phyloP scores from a whole-genome alignment of 2,888 invertebrate genomes.

The Nomada lathburiana region DNA sequence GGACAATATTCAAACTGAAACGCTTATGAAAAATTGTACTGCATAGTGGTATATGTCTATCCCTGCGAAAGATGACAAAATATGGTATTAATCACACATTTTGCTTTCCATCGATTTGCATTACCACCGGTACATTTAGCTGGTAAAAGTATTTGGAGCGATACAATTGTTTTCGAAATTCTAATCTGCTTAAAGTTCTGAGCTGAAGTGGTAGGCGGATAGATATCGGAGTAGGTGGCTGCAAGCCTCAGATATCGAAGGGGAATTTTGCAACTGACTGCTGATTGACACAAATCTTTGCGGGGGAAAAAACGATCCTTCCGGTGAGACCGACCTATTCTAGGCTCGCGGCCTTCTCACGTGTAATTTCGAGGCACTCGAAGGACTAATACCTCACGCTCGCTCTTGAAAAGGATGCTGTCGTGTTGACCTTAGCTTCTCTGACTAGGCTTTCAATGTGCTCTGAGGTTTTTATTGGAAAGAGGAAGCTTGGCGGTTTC shows the following conservation, averaged over 20 bases:
- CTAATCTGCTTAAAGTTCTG: no score
- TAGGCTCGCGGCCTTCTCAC: slow-evolving; percentile 16
- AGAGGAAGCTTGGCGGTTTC: not conserved
- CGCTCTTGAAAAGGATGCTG: not conserved
- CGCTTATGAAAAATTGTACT: no score
- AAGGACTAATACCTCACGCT: slow-evolving; percentile 50
- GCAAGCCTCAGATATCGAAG: slow-evolving; percentile 65
- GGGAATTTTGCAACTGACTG: slow-evolving; percentile 54
- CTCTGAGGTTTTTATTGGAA: not conserved
- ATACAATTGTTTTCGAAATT: no score
- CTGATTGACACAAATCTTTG: slow-evolving; percentile 71
- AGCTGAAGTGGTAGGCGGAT: slow-evolving; percentile 33
- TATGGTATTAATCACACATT: no score
- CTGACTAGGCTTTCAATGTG: not conserved
- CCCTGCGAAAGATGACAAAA: no score
- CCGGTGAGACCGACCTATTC: slow-evolving; percentile 49
- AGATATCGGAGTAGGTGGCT: slow-evolving; percentile 50
- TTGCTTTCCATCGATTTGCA: no score
- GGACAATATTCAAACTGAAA: no score
- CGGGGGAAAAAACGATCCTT: slow-evolving; percentile 61
- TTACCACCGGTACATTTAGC: no score
- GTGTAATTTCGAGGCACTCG: slow-evolving; percentile 56
- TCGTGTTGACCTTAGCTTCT: slow-evolving; percentile 3
- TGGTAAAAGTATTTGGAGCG: no score
- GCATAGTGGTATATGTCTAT: no score